phyloP scores from a whole-genome alignment of 2,113 vertebrate genomes.

The Mesocricetus auratus region DNA sequence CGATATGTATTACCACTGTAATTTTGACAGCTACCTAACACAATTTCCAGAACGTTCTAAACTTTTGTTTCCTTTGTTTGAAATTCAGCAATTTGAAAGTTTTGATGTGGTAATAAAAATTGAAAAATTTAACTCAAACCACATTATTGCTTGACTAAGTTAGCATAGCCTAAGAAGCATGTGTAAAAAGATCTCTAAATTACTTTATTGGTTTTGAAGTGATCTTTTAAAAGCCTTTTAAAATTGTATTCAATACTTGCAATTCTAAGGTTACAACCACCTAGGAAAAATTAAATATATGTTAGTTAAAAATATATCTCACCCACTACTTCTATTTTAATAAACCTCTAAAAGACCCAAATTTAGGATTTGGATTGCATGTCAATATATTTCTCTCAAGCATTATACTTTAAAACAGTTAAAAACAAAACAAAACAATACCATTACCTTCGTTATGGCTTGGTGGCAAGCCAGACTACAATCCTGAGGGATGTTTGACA shows the following conservation, averaged over 20 bases:
- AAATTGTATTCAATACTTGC: neutral
- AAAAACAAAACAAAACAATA: neutral
- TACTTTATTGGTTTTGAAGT: conserved; percentile 50
- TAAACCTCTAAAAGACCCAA: conserved; percentile 19
- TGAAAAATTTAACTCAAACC: conserved; percentile 26
- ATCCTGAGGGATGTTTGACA: neutral
- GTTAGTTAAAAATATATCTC: neutral
- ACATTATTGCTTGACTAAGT: conserved; percentile 25
- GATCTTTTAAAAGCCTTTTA: neutral
- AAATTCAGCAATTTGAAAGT: conserved; percentile 13
- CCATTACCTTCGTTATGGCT: neutral
- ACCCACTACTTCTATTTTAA: conserved; percentile 20
- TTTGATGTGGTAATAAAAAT: neutral
- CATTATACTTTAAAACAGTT: conserved; percentile 19
- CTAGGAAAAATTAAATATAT: neutral
- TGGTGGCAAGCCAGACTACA: neutral
- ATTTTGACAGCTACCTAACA: neutral
- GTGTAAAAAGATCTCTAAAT: neutral
- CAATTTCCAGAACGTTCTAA: neutral
- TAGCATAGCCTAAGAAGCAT: neutral
- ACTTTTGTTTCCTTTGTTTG: neutral
- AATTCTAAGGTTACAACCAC: neutral
- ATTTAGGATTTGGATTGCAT: conserved; percentile 5
- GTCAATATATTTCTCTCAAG: neutral
- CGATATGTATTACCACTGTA: neutral